Conservation (phyloP, 2,888 invertebrate species). For the Pogonocherus hispidulus region DNA sequence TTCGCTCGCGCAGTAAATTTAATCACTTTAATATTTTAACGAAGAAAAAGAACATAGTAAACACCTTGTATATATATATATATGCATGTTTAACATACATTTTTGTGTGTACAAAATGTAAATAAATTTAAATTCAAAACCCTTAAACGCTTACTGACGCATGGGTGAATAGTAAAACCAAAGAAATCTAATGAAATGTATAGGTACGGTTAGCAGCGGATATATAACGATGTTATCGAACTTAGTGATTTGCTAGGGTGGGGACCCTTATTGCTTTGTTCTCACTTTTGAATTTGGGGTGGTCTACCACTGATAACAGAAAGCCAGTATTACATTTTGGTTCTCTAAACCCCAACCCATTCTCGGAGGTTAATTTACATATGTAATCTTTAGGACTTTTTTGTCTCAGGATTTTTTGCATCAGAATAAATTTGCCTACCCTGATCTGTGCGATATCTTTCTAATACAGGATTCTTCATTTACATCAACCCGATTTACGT, state of each 20-base stretch:
- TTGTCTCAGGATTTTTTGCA: slow-evolving; percentile 31
- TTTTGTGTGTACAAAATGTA: background rate
- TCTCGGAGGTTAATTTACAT: slow-evolving; percentile 58
- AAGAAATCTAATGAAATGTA: slow-evolving; percentile 56
- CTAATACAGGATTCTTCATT: slow-evolving; percentile 1
- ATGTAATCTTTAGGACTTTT: slow-evolving; percentile 54
- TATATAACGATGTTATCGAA: slow-evolving; percentile 69
- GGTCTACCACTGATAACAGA: slow-evolving; percentile 67
- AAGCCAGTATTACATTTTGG: slow-evolving; percentile 65
- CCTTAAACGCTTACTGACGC: slow-evolving; percentile 7
- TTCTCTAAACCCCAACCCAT: slow-evolving; percentile 57
- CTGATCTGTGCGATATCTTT: background rate
- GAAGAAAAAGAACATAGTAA: too few species aligned
- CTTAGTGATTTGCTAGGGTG: slow-evolving; percentile 68
- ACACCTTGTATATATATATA: too few species aligned
- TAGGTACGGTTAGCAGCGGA: slow-evolving; percentile 58
- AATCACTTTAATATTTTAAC: too few species aligned
- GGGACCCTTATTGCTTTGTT: slow-evolving; percentile 68
- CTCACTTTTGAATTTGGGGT: slow-evolving; percentile 69
- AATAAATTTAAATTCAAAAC: slow-evolving; percentile 26
- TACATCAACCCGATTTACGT: too few species aligned
- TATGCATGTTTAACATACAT: too few species aligned
- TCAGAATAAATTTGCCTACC: slow-evolving; percentile 19
- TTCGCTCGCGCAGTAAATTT: too few species aligned
- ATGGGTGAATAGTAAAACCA: slow-evolving; percentile 40